These are phyloP conservation scores for Galago senegalensis DNA, from an alignment of 2,797 vertebrate species.

Conservation along the genomic window DNA sequence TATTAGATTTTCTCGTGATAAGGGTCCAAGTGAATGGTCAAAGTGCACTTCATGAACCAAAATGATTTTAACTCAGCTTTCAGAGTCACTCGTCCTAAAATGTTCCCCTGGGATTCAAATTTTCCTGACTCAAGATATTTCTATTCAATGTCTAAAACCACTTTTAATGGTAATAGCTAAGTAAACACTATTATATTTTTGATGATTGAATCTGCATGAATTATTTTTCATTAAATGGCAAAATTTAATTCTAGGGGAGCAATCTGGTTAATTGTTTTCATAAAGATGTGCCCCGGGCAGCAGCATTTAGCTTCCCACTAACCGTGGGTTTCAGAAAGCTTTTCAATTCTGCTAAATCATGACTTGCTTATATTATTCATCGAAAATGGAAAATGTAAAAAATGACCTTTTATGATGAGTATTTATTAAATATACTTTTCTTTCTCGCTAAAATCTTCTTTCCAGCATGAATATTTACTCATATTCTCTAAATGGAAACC, in stretches of 20 bases:
- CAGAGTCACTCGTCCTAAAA: conserved; percentile 53
- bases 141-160: conserved; percentile 52
- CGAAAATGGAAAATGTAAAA: conserved; percentile 61
- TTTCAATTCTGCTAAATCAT: conserved; percentile 56
- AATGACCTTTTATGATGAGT: conserved; percentile 34
- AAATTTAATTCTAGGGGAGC: conserved; percentile 72
- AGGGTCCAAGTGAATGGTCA: conserved; percentile 55
- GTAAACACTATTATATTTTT: conserved; percentile 72
- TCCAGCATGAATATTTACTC: neutral
- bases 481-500: conserved; percentile 24
- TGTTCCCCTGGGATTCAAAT: conserved; percentile 50
- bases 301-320: conserved; percentile 64
- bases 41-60: conserved; percentile 59
- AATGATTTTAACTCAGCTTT: conserved; percentile 71
- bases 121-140: conserved; percentile 73
- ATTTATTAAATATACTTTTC: conserved; percentile 66
- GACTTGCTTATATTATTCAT: conserved; percentile 47
- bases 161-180: conserved; percentile 73
- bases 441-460: neutral
- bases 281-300: conserved; percentile 62
- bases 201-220: conserved; percentile 72
- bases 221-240: conserved; percentile 79
- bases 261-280: conserved; percentile 74
- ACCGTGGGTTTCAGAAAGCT: conserved; percentile 68
- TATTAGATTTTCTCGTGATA: conserved; percentile 66